A percentile compares a stretch with the other conserved stretches of the same genome.
Evolutionary conservation across 2,797 vertebrate species (phyloP).

Genomic region (Cheirogaleus major): DNA sequence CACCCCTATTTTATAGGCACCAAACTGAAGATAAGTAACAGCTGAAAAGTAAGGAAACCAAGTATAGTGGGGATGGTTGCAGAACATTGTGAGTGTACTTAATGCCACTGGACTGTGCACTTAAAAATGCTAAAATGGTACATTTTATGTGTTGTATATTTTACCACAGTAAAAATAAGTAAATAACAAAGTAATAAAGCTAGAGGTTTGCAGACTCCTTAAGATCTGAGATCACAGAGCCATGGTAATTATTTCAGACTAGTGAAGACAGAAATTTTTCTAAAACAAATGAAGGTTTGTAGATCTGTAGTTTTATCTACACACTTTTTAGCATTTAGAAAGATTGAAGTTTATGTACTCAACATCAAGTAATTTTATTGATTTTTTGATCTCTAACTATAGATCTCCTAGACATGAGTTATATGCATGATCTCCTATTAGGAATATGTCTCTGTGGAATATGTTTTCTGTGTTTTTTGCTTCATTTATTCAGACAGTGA

Average conservation of each 20-base stretch:
- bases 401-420: neutral
- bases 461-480: neutral
- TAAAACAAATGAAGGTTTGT: neutral
- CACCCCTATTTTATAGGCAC: neutral
- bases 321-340: neutral
- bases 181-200: neutral
- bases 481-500: slow-evolving; percentile 65
- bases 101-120: neutral
- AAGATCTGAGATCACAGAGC: neutral
- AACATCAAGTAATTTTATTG: neutral
- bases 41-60: neutral
- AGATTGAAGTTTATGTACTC: neutral
- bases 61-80: neutral
- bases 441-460: neutral
- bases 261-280: neutral
- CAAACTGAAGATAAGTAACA: neutral
- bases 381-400: neutral
- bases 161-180: neutral
- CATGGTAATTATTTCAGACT: neutral
- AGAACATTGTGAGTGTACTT: neutral
- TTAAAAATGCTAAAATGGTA: neutral
- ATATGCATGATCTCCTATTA: neutral
- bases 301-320: neutral
- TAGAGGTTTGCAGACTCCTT: neutral
- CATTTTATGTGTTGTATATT: neutral